These are phyloP conservation scores for Lepas anatifera DNA, from an alignment of 2,888 invertebrate genomes.

Conservation along the genomic window DNA sequence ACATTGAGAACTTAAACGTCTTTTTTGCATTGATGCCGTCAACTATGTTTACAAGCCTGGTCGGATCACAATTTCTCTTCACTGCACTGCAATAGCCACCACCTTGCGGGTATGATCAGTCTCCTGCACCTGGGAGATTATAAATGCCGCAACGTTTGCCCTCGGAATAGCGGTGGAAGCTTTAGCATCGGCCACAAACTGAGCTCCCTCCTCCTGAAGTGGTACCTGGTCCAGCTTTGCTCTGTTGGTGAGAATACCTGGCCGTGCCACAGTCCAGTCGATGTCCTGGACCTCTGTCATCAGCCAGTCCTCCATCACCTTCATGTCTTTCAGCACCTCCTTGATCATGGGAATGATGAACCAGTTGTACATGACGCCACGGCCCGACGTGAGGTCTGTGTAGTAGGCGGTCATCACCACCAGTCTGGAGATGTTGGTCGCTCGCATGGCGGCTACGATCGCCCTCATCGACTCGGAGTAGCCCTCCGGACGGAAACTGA, in stretches of 20 bases:
- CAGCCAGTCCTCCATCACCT: slow-evolving; percentile 23
- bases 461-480: slow-evolving; percentile 23
- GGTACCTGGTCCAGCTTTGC: neutral
- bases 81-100: slow-evolving; percentile 18
- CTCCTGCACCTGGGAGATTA: slow-evolving; percentile 20
- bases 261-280: slow-evolving; percentile 25
- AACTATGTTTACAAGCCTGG: no score
- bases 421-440: slow-evolving; percentile 17
- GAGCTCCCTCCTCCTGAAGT: slow-evolving; percentile 17
- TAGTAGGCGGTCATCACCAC: slow-evolving; percentile 25
- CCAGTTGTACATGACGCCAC: slow-evolving; percentile 24
- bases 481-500: slow-evolving; percentile 22
- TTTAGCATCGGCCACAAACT: slow-evolving; percentile 11
- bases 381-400: slow-evolving; percentile 20
- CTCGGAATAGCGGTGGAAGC: slow-evolving; percentile 17
- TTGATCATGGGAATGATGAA: slow-evolving; percentile 22
- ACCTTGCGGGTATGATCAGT: slow-evolving; percentile 17
- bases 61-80: no score
- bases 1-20: no score
- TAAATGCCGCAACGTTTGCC: slow-evolving; percentile 25
- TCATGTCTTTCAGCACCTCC: slow-evolving; percentile 24
- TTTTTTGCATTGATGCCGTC: no score
- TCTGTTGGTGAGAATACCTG: slow-evolving; percentile 21
- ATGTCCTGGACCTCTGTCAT: slow-evolving; percentile 18
- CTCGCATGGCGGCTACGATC: slow-evolving; percentile 20